Base-by-base conservation (phyloP, 2,888 invertebrate genomes). In the Auanema sp. region DNA sequence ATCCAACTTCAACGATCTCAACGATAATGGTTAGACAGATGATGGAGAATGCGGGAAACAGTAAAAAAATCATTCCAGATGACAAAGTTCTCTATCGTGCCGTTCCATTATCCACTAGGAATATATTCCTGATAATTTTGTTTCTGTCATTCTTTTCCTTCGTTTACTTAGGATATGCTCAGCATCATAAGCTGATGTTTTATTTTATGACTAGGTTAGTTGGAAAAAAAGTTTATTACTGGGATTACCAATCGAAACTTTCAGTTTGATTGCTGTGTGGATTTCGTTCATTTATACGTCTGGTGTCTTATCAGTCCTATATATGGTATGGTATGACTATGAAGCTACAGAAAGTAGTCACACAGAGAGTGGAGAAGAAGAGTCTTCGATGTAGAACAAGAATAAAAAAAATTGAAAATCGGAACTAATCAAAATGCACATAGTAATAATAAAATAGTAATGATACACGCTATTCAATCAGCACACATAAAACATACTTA, bases 161-260 rank as follows among this genome's bases (percentile, higher is more conserved):
- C 43, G 40, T 74, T 1, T 74, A 74, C 50, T 56, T 74, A 14
- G 63, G 51, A n/a, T 72, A 71, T 60, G 74, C 74, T 61, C 74
- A 74, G 63, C 52, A 63, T 52, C 74, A 74, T 59, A 63, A 65
- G 11, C 43, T 65, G 41, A 59, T 74, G 6, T 74, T 74, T 55
- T 74, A 72, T 53, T 49, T 61, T 44, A 72, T 74, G 71, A 74
- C 74, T 40, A 66, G 70, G 70, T 69, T 11, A 65, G 70, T 58
- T 33, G 14, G 1, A 24, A 40, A 40, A 25, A n/a, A 21, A 53
- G 41, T 40, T 52, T 24, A 52, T n/a, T 18, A 52, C n/a, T 52
- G 10, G 18, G 18, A 23, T 52, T 52, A 16, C 52, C 21, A 52
- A 0, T 16, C 40, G 11, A 12, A 16, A 40, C 8, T 62, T 73